phyloP scores from a whole-genome alignment of 2,888 invertebrate genomes.

The Synergus itoensis region DNA sequence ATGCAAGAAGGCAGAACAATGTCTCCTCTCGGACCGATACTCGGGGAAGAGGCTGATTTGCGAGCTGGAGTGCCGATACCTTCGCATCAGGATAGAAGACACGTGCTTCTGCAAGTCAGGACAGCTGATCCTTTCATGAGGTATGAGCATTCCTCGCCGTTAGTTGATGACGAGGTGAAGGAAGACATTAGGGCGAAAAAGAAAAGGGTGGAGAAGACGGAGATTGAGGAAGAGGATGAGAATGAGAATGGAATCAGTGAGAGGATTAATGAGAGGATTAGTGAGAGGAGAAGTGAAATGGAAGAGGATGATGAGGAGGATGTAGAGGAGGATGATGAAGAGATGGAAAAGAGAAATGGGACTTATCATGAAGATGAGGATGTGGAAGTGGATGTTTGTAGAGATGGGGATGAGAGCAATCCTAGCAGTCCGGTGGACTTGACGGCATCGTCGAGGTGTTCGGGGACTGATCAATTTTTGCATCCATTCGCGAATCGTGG shows the following conservation, averaged over 20 bases:
- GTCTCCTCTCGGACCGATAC: conserved; percentile 69
- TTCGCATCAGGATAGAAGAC: conserved; percentile 68
- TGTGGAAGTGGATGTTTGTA: conserved; percentile 71
- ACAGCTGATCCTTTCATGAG: conserved; percentile 69
- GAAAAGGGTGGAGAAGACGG: conserved; percentile 52
- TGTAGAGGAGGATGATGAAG: conserved; percentile 68
- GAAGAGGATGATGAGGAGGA: conserved; percentile 60
- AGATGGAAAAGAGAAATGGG: conserved; percentile 57
- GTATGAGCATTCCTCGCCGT: conserved; percentile 53
- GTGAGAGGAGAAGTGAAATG: conserved; percentile 49
- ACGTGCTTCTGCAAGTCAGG: conserved; percentile 71
- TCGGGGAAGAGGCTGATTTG: conserved; percentile 61
- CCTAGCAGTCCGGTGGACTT: conserved; percentile 77
- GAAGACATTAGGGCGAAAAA: conserved; percentile 50
- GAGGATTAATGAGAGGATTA: conserved; percentile 43
- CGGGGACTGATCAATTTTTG: conserved; percentile 60
- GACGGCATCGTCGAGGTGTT: conserved; percentile 73
- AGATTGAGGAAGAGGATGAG: conserved; percentile 57
- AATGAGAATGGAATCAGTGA: conserved; percentile 56
- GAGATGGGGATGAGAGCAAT: conserved; percentile 72
- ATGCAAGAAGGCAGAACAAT: conserved; percentile 71
- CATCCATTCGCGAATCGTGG: conserved; percentile 67
- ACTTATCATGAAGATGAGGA: conserved; percentile 69
- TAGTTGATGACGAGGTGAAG: conserved; percentile 58
- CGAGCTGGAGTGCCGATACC: conserved; percentile 54